Conservation (phyloP, 2,797 vertebrate genomes). For the Arvicola amphibius region DNA sequence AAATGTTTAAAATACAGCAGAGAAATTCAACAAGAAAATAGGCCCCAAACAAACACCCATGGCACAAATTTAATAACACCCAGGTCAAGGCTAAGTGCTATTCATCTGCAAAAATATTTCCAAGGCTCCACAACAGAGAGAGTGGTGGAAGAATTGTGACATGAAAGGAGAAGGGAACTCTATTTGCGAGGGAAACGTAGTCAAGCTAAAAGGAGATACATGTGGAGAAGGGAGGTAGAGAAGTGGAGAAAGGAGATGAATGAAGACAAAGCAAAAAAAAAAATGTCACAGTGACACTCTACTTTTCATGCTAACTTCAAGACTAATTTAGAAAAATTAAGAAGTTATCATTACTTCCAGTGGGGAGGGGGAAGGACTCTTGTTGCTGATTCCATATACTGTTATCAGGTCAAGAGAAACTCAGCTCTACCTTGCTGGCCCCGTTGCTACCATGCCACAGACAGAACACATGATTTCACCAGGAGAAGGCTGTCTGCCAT, state of each 20-base stretch:
- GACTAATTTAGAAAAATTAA: background rate
- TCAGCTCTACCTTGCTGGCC: background rate
- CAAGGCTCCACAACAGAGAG: background rate
- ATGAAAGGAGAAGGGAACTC: background rate
- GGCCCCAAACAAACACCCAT: background rate
- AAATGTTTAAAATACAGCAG: background rate
- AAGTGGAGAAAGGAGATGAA: background rate
- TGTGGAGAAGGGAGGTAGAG: background rate
- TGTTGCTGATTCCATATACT: background rate
- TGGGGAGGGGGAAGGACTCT: background rate
- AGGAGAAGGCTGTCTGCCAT: background rate
- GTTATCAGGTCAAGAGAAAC: background rate
- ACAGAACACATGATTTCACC: background rate
- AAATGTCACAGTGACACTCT: background rate
- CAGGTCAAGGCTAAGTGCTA: background rate
- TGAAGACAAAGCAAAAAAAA: background rate
- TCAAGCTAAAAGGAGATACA: background rate
- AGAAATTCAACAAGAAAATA: constrained; percentile 49
- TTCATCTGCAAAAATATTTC: background rate
- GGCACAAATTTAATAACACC: background rate
- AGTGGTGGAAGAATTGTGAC: background rate
- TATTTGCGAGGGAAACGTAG: too few species aligned
- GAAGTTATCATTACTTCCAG: background rate
- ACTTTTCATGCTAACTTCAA: background rate
- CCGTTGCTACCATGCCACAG: background rate